Evolutionary conservation across 2,113 vertebrate genomes (phyloP), one percentile per base, ranked within the genome.

Genomic region (Neodon shergylaensis): DNA sequence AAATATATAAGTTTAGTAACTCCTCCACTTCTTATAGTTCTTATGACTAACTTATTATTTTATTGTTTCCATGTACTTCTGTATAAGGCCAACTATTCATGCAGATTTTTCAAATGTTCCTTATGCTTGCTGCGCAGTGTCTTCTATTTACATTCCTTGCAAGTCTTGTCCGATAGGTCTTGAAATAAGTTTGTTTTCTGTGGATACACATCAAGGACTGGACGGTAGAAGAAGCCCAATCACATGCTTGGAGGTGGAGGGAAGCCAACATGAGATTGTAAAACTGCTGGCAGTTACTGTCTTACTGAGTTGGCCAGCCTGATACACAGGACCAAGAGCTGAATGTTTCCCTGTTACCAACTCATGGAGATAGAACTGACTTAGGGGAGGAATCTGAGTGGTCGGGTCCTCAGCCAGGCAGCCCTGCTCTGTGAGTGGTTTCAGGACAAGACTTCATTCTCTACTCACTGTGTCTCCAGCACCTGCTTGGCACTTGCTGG

Each of bases 181-280:
- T 97, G 96, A 97, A 95, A 91, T 95, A 88, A 94, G 95, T 84
- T 97, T 97, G 95, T 95, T 97, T 97, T 97, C 76, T 87, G 61
- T 98, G 96, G 96, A 94, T 81, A 44, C 93, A 94, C 94, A 94
- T 97, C 96, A 97, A 98, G 89, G 95, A 74, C 82, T 86, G 47
- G 77, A 86, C 68, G 21, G 36, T 70, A 92, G 92, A 90, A 88
- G 81, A 66, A 74, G 89, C 85, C 84, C 92, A 65, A 96, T 95
- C 86, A 92, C 93, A 95, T 42, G 89, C 95, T 97, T 94, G 28
- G 96, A 93, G 54, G 82, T 76, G 93, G 90, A 96, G 54, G 54
- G 70, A 85, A 93, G 96, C 95, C 96, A 96, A 90, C 13, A 2
- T 66, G 92, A 88, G 86, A 86, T 19, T 97, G 87, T 97, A 97